phyloP scores from a whole-genome alignment of 2,888 invertebrate genomes.

The Protophormia terraenovae region DNA sequence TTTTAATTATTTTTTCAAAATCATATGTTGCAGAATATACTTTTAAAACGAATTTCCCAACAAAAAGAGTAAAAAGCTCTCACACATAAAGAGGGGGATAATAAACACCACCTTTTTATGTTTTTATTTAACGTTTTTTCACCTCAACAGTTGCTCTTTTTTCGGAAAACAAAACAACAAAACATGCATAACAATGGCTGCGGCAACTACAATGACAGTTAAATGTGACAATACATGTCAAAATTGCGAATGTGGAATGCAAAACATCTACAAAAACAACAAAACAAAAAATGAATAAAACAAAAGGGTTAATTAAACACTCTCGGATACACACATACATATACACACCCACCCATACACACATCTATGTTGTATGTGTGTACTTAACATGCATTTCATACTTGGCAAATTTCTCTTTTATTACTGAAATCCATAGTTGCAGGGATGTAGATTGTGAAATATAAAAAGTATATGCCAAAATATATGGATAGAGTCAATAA shows the following conservation, averaged over 20 bases:
- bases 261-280: constrained; percentile 9
- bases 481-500: too few relatives aligned
- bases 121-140: neutral
- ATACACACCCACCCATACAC: neutral
- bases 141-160: constrained; percentile 55
- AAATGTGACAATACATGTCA: constrained; percentile 47
- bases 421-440: neutral
- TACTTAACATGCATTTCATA: neutral
- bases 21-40: neutral
- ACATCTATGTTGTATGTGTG: neutral
- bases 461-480: neutral
- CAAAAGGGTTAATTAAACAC: constrained; percentile 49
- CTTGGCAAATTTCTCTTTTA: constrained; percentile 11
- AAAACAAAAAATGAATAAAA: constrained; percentile 41
- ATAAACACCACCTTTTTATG: neutral
- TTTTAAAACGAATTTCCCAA: neutral
- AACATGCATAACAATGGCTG: constrained; percentile 23
- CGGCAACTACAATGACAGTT: constrained; percentile 33
- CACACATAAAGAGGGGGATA: neutral
- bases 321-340: constrained; percentile 12
- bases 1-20: neutral
- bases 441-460: neutral
- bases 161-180: neutral
- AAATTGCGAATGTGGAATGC: constrained; percentile 14
- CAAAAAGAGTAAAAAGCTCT: too few relatives aligned